Evolutionary conservation across 2,888 invertebrate genomes (phyloP).

Genomic region (Xanthorhoe designata): DNA sequence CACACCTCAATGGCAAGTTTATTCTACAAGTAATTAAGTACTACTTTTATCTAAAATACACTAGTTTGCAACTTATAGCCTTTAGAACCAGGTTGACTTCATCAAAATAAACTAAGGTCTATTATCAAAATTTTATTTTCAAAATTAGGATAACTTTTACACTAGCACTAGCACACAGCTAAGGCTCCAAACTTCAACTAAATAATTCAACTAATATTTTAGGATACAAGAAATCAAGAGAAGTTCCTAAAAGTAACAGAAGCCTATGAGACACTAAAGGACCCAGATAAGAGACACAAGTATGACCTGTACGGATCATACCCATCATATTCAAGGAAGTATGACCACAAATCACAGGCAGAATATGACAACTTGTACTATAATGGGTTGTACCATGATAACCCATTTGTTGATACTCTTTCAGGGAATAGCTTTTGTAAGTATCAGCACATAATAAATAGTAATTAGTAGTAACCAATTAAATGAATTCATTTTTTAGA

Average conservation of each 20-base stretch:
- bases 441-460: constrained; percentile 47
- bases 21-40: too few species aligned
- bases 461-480: background rate
- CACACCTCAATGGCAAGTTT: background rate
- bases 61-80: too few species aligned
- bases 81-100: too few species aligned
- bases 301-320: constrained; percentile 93
- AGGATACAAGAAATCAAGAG: constrained; percentile 91
- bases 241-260: constrained; percentile 92
- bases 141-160: too few species aligned
- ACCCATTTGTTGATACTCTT: constrained; percentile 92
- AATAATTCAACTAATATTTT: background rate
- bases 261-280: constrained; percentile 95
- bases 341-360: constrained; percentile 84
- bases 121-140: too few species aligned
- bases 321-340: constrained; percentile 74
- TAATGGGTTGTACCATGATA: constrained; percentile 95
- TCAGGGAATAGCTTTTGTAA: constrained; percentile 91
- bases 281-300: constrained; percentile 90
- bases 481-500: too few species aligned
- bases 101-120: too few species aligned
- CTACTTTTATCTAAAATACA: too few species aligned
- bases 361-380: constrained; percentile 93
- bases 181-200: too few species aligned
- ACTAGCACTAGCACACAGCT: too few species aligned